Conservation (phyloP, 2,888 invertebrate genomes). For the Encarsia formosa region DNA sequence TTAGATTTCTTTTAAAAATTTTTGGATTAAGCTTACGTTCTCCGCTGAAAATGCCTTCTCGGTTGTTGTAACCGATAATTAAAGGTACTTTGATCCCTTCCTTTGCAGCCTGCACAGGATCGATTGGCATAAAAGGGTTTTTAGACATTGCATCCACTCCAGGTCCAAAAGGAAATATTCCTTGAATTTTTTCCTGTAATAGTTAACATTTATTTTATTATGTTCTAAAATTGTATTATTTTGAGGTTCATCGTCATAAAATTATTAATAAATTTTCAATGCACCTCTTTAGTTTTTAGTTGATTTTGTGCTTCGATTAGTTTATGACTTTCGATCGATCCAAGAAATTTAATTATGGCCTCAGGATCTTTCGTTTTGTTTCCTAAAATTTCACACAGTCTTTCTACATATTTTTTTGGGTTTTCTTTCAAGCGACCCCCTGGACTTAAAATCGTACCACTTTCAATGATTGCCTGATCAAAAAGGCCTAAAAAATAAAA, state of each 20-base stretch:
- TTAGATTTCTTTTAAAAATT: background rate
- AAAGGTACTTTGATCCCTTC: constrained; percentile 30
- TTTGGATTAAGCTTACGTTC: background rate
- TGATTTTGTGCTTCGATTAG: constrained; percentile 28
- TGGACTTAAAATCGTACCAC: constrained; percentile 35
- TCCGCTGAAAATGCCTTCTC: constrained; percentile 38
- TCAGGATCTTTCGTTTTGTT: constrained; percentile 34
- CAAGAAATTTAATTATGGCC: constrained; percentile 35
- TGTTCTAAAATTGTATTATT: background rate
- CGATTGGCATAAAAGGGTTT: constrained; percentile 34
- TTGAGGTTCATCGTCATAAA: background rate
- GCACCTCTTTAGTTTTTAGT: background rate
- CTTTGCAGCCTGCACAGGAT: constrained; percentile 12
- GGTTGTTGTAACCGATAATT: constrained; percentile 28
- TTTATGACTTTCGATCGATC: constrained; percentile 30
- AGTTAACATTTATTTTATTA: background rate
- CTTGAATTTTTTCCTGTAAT: background rate
- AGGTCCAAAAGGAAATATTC: constrained; percentile 30
- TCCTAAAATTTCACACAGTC: constrained; percentile 34
- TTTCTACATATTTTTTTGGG: constrained; percentile 25
- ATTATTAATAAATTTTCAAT: background rate
- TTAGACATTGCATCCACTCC: constrained; percentile 33
- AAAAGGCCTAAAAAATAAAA: constrained; percentile 36
- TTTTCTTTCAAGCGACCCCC: constrained; percentile 33
- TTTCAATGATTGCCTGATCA: constrained; percentile 43